Conservation (phyloP, 35 echinoderm and acorn worm genomes). For the Apostichopus californicus region DNA sequence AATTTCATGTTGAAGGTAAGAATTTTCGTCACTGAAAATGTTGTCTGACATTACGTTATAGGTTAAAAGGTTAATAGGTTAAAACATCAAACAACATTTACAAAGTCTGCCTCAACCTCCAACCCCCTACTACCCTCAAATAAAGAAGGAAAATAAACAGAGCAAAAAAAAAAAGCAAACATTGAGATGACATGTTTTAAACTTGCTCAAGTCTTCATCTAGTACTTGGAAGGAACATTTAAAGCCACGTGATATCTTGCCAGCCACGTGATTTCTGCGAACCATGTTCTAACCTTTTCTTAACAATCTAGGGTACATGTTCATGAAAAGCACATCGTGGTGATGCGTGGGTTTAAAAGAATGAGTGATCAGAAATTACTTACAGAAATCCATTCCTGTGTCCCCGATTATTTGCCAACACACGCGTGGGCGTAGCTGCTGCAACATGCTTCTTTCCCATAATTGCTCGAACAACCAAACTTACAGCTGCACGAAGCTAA, state of each 20-base stretch:
- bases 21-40: too few relatives aligned
- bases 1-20: too few relatives aligned
- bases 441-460: neutral
- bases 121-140: too few relatives aligned
- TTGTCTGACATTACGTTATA: too few relatives aligned
- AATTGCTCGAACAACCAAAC: neutral
- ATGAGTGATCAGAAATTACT: neutral
- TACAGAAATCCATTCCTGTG: neutral
- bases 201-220: neutral
- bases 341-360: neutral
- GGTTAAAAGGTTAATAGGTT: too few relatives aligned
- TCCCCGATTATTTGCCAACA: neutral
- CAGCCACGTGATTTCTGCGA: neutral
- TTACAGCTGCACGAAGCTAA: neutral
- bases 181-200: too few relatives aligned
- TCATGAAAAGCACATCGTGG: neutral
- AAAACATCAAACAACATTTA: too few relatives aligned
- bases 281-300: too few relatives aligned
- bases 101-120: too few relatives aligned
- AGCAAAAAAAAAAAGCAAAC: too few relatives aligned
- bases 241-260: neutral
- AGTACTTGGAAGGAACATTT: neutral
- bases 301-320: neutral
- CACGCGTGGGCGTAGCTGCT: neutral
- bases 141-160: too few relatives aligned